Evolutionary conservation across 2,113 vertebrate species (phyloP).

Genomic region (Raja brachyura): DNA sequence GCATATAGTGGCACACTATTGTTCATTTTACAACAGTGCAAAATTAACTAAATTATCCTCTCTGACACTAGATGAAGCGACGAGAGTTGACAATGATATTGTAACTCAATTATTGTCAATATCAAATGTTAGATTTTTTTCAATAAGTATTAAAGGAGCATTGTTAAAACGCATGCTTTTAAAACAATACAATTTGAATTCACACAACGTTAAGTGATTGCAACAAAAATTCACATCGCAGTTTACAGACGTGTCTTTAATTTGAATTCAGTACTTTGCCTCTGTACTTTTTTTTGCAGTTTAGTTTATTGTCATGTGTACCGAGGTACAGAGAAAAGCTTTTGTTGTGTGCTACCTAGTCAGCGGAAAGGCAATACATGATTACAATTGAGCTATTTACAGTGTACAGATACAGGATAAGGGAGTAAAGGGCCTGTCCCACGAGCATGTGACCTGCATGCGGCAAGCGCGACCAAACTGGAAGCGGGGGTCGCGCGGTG

Average conservation of each 20-base stretch:
- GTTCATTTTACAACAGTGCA: not conserved
- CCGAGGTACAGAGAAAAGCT: too few relatives aligned
- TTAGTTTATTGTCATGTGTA: too few relatives aligned
- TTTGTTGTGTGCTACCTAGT: too few relatives aligned
- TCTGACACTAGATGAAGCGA: not conserved
- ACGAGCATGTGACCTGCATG: too few relatives aligned
- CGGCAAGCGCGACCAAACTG: too few relatives aligned
- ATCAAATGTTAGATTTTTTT: not conserved
- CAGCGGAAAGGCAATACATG: too few relatives aligned
- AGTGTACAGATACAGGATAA: too few relatives aligned
- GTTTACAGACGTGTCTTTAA: not conserved
- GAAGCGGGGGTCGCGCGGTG: too few relatives aligned
- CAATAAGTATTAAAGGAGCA: not conserved
- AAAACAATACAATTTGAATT: not conserved
- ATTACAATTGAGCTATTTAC: too few relatives aligned
- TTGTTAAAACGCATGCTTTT: not conserved
- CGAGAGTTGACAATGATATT: not conserved
- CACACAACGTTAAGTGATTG: not conserved
- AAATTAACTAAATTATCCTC: not conserved
- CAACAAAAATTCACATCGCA: not conserved
- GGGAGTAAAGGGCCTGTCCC: too few relatives aligned
- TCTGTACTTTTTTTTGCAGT: not conserved
- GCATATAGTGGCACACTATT: not conserved
- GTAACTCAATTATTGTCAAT: not conserved
- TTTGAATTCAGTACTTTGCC: not conserved